Evolutionary conservation across 1,140 invertebrate genomes (phyloP), one percentile per base, ranked within the genome.

Genomic region (Trissolcus basalis): DNA sequence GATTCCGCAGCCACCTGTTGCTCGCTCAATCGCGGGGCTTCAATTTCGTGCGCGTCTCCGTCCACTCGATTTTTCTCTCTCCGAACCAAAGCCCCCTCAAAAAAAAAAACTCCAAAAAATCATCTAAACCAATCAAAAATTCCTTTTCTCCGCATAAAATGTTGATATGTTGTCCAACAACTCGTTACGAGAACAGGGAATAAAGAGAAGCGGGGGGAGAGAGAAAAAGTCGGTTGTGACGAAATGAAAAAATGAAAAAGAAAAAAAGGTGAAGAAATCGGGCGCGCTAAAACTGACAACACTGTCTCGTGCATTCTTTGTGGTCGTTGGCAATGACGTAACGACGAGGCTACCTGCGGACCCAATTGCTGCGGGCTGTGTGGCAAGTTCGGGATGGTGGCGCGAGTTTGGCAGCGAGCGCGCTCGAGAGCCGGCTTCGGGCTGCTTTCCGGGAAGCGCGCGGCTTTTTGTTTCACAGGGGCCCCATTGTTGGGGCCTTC

Each of bases 291-390:
- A 75, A 67, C 70, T 81, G 81, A 78, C 83, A 87, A 88, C 86
- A 82, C 79, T 82, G 85, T 77, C n/a, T 51, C 72, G 75, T 77
- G 78, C 83, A 87, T 85, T 85, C 84, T 85, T 86, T 82, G 82
- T 80, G 82, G 81, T 86, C 81, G 74, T 67, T 73, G 80, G 79
- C 82, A 87, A 83, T 87, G 86, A 87, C 81, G 84, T 86, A 87
- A 86, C 82, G 68, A 86, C 82, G 68, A 83, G 78, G 79, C 80
- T 87, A 87, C 84, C 86, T 87, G 86, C 79, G 81, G 59, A 83
- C 81, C 83, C 80, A 80, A 83, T 85, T 85, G 79, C 77, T 80
- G 36, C 36, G 14, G 15, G 33, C 32, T 10, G 59, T 32, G 48
- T 13, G 54, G 11, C 55, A 63, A 43, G 69, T 69, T 13, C n/a